phyloP scores from a whole-genome alignment of 2,113 vertebrate genomes.

The Morone chrysops region DNA sequence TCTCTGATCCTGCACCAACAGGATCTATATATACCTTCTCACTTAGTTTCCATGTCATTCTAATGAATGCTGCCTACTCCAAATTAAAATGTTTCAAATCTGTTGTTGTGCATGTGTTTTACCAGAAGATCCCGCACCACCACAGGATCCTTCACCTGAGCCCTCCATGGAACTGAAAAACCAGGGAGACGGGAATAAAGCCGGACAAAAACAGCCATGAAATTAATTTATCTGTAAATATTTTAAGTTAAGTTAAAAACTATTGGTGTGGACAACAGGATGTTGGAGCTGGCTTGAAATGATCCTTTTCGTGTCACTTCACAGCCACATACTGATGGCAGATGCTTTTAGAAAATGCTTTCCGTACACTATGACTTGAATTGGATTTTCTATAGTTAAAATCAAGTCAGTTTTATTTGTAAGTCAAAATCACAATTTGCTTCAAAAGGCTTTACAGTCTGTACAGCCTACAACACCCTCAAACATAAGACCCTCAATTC shows the following conservation, averaged over 20 bases:
- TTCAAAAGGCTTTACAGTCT: background rate
- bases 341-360: background rate
- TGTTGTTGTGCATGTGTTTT: conserved; percentile 19
- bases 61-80: background rate
- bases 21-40: background rate
- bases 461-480: background rate
- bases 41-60: background rate
- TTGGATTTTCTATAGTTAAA: background rate
- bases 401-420: background rate
- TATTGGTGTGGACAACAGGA: background rate
- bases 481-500: background rate
- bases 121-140: conserved; percentile 25
- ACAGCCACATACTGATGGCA: background rate
- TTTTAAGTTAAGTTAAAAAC: background rate
- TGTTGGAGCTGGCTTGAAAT: background rate
- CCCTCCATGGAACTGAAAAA: conserved; percentile 41
- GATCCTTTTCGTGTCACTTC: background rate
- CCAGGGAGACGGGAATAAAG: background rate
- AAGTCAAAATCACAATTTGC: background rate
- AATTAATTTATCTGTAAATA: conserved; percentile 1
- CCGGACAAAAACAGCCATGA: background rate
- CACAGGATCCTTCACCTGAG: conserved; percentile 25
- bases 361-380: background rate
- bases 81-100: conserved; percentile 1
- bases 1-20: background rate